Conservation (phyloP, 23 tunicate genomes). For the Styela clava region DNA sequence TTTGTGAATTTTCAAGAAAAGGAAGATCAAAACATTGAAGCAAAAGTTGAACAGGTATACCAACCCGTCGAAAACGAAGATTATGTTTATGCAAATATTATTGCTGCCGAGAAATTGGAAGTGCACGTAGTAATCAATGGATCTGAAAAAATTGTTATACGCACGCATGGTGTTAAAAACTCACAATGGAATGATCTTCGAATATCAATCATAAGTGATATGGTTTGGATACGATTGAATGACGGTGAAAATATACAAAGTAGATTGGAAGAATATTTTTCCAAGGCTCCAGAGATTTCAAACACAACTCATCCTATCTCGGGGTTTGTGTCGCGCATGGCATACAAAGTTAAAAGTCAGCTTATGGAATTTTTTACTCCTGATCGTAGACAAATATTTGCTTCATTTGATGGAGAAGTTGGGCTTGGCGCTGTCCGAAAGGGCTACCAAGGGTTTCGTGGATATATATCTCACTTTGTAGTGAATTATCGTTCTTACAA, state of each 20-base stretch:
- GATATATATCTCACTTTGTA: neutral
- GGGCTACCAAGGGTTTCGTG: constrained; percentile 5
- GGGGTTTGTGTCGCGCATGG: neutral
- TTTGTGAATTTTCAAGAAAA: neutral
- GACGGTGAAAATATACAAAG: constrained; percentile 15
- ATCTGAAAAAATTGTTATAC: neutral
- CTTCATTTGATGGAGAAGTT: constrained; percentile 8
- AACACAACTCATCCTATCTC: neutral
- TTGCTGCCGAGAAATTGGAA: neutral
- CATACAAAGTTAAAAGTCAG: neutral
- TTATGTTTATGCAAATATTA: neutral
- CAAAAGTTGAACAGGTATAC: neutral
- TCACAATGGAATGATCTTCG: constrained; percentile 17
- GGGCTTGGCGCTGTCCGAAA: constrained; percentile 13
- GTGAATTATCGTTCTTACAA: constrained; percentile 4
- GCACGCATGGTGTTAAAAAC: neutral
- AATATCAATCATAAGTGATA: neutral
- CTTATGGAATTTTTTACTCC: neutral
- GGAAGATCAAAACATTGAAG: neutral
- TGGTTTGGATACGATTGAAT: neutral
- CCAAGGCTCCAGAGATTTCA: no score
- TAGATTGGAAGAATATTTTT: constrained; percentile 1
- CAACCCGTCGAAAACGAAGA: neutral
- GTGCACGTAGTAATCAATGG: constrained; percentile 10
- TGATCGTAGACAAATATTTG: neutral